These are phyloP conservation scores for Smittia aterrima DNA, from an alignment of 2,888 invertebrate species.

Conservation along the genomic window DNA sequence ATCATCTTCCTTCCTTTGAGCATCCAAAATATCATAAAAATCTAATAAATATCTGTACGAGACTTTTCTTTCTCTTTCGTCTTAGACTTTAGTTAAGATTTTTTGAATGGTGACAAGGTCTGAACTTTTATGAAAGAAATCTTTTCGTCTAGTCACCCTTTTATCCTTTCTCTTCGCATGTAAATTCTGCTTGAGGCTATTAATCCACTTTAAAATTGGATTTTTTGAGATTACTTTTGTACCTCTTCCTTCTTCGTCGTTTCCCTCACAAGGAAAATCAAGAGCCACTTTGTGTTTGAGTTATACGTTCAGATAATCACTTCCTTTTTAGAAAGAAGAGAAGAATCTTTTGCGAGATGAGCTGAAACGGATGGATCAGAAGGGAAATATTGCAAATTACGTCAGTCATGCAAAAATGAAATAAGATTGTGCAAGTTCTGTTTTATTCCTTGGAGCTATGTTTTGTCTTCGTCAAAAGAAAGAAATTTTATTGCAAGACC, in stretches of 20 bases:
- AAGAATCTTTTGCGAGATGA: background rate
- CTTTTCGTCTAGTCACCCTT: background rate
- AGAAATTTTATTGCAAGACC: background rate
- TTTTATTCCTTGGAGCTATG: background rate
- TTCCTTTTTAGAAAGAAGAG: slow-evolving; percentile 17
- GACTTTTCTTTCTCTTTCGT: too few species aligned
- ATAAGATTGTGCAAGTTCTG: background rate
- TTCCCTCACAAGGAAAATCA: background rate
- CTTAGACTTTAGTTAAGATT: too few species aligned
- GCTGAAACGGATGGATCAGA: too few species aligned
- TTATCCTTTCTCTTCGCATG: background rate
- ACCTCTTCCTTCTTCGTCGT: background rate
- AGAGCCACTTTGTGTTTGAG: background rate
- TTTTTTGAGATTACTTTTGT: slow-evolving; percentile 26
- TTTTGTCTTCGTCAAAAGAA: background rate
- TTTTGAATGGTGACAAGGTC: too few species aligned
- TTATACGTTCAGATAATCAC: slow-evolving; percentile 22
- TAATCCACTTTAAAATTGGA: slow-evolving; percentile 40
- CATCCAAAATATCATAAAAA: background rate
- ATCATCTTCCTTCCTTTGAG: background rate
- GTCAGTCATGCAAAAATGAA: slow-evolving; percentile 32
- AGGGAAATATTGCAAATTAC: slow-evolving; percentile 24
- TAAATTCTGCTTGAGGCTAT: slow-evolving; percentile 34
- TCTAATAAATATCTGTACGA: background rate
- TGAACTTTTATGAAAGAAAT: too few species aligned